Evolutionary conservation across 2,888 invertebrate genomes (phyloP), one percentile per base, ranked within the genome.

Genomic region (Craniophora ligustri): DNA sequence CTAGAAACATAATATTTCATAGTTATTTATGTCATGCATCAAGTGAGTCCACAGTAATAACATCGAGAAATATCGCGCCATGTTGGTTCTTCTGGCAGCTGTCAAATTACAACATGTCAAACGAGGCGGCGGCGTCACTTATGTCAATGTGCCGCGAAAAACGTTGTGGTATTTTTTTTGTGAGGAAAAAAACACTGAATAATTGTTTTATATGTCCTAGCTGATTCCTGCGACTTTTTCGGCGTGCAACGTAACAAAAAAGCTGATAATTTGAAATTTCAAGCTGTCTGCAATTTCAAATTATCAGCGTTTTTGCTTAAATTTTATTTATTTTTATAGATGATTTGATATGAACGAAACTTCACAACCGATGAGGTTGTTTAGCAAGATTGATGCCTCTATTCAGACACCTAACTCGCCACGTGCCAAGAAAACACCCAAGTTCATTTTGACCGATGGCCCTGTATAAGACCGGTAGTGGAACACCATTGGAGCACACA

Each of bases 41-140:
- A 45, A 26, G 21, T 21, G 10, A 30, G 46, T 39, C 31, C 30
- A 57, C 15, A 58, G 42, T 46, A 65, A 62, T 58, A 51, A 45
- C 30, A 13, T 6, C 44, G 44, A 23, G 47, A 38, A 53, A 45
- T 31, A 59, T 14, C 14, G 1, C 23, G 35, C 42, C 46, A 53
- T 65, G 54, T 59, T 51, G 31, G 39, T 39, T 36, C 18, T 13
- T n/a, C 16, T 58, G 70, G 70, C 68, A 68, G 42, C 54, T 66
- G 70, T 66, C 68, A 70, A 69, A 69, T 69, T 60, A 63, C 47
- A 19, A 44, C 38, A 53, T 39, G 44, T 63, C 48, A 30, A 14
- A 14, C 14, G 30, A 35, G 48, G 6, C 42, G 13, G 32, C 16
- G 3, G 14, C 51, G 66, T 54, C 40, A 30, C 28, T 26, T 32